Conservation (phyloP, 30 jellyfish, hydroid and myxozoan genomes). For the Mastigias papua region DNA sequence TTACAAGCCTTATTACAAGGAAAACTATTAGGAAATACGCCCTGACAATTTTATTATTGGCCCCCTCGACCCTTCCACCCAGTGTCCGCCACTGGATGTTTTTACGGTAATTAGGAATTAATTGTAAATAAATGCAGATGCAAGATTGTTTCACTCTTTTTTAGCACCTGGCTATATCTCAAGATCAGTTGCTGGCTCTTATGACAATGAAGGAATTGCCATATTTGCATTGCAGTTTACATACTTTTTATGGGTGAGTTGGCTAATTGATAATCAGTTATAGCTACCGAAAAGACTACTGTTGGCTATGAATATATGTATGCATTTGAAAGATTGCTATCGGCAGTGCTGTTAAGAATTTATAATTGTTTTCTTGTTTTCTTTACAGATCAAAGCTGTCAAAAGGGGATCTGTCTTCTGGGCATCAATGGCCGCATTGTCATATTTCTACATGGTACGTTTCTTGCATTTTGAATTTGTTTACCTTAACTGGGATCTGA, state of each 20-base stretch:
- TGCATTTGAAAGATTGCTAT: too few relatives aligned
- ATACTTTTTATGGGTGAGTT: constrained; percentile 98
- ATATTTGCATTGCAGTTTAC: constrained; percentile 99
- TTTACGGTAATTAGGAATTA: too few relatives aligned
- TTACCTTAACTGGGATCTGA: neutral
- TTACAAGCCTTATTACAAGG: too few relatives aligned
- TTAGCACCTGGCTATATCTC: constrained; percentile 99
- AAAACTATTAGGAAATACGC: too few relatives aligned
- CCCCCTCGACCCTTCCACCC: too few relatives aligned
- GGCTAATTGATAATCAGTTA: neutral
- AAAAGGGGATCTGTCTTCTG: constrained; percentile 97
- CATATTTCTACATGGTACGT: constrained; percentile 96
- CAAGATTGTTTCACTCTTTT: neutral
- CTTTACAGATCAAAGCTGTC: constrained; percentile 80
- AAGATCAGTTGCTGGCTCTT: constrained; percentile 99
- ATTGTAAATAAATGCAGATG: neutral
- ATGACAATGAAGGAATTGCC: constrained; percentile 99
- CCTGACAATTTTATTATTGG: too few relatives aligned
- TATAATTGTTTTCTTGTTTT: too few relatives aligned
- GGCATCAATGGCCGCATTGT: constrained; percentile 93
- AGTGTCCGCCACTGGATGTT: too few relatives aligned
- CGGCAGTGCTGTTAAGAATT: too few relatives aligned
- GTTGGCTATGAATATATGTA: too few relatives aligned
- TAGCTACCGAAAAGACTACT: neutral
- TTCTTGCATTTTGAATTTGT: neutral